phyloP scores from a whole-genome alignment of 2,113 vertebrate genomes.

The Calidris pugnax region DNA sequence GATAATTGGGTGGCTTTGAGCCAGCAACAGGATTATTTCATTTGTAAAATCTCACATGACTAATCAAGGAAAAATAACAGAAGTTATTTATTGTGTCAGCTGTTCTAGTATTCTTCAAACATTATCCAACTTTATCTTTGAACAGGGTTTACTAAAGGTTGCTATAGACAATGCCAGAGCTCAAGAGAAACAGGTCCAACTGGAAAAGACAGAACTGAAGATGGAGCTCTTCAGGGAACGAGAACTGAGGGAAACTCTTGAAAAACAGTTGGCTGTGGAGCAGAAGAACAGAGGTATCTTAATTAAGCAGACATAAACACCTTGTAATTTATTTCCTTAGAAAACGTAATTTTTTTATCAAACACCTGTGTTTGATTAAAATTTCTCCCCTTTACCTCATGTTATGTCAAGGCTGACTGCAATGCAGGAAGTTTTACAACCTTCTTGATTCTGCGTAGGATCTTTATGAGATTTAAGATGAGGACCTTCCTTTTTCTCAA shows the following conservation, averaged over 20 bases:
- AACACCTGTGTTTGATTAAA: neutral
- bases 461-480: neutral
- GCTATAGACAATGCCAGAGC: conserved; percentile 97
- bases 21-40: neutral
- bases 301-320: neutral
- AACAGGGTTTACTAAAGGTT: conserved; percentile 96
- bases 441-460: neutral
- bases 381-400: neutral
- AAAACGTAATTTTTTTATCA: neutral
- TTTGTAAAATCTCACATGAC: neutral
- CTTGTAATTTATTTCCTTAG: conserved; percentile 2
- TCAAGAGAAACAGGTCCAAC: conserved; percentile 98
- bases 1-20: neutral
- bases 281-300: conserved; percentile 98
- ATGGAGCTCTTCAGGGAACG: conserved; percentile 98
- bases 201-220: conserved; percentile 99
- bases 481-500: neutral
- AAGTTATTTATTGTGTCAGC: neutral
- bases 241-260: conserved; percentile 96
- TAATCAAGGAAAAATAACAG: neutral
- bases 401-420: neutral
- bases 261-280: conserved; percentile 97
- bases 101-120: conserved; percentile 2
- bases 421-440: neutral
- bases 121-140: conserved; percentile 42